phyloP scores from a whole-genome alignment of 2,888 invertebrate genomes.

The Drosophila testacea region DNA sequence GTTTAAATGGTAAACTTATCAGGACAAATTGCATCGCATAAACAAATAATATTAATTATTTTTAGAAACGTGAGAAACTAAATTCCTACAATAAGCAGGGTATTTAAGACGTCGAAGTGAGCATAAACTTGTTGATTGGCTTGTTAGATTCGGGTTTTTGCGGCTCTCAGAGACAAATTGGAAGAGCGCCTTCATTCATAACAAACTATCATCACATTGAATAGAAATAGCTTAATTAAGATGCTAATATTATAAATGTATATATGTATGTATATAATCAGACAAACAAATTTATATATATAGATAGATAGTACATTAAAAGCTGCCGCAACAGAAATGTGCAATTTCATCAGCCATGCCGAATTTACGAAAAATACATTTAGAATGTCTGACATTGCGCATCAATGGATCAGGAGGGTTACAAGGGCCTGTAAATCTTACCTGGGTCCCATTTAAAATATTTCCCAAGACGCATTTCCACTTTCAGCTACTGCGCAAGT shows the following conservation, averaged over 20 bases:
- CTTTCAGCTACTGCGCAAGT: constrained; percentile 63
- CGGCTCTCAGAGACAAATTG: background rate
- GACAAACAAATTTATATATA: constrained; percentile 2
- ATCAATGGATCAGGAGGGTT: background rate
- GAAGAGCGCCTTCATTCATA: constrained; percentile 58
- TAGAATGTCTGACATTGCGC: constrained; percentile 15
- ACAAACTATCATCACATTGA: constrained; percentile 56
- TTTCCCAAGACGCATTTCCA: constrained; percentile 68
- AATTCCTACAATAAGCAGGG: background rate
- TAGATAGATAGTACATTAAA: constrained; percentile 7
- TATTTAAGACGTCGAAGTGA: constrained; percentile 14
- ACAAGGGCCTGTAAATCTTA: constrained; percentile 8
- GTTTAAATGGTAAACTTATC: constrained; percentile 30
- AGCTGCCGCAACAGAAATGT: constrained; percentile 58
- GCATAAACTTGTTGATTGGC: constrained; percentile 7
- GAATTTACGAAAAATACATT: constrained; percentile 28
- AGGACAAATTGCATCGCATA: constrained; percentile 3
- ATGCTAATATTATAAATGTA: constrained; percentile 40
- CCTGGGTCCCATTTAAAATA: constrained; percentile 22
- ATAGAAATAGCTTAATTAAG: constrained; percentile 49
- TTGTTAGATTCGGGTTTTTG: constrained; percentile 5
- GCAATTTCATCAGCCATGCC: constrained; percentile 72
- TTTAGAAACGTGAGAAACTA: background rate
- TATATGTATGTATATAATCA: background rate
- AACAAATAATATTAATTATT: constrained; percentile 3